Percentiles rank a stretch among this genome's conserved stretches.
Evolutionary conservation across 2,888 invertebrate genomes (phyloP).

Genomic region (Stomorhina lunata): DNA sequence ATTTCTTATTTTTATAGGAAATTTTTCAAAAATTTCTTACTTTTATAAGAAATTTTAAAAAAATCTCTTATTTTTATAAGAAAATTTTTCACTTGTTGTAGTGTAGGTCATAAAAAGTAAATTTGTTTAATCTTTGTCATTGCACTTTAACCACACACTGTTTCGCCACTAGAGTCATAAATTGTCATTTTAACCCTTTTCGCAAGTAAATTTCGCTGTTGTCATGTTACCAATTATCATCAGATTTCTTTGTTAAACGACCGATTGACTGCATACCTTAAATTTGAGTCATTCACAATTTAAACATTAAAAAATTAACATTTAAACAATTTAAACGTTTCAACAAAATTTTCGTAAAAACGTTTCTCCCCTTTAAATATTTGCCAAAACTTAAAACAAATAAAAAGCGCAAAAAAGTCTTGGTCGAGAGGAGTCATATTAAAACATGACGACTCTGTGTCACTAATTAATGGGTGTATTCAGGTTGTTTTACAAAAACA

Average conservation of each 20-base stretch:
- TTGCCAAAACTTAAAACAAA: not conserved
- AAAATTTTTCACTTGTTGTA: too few species aligned
- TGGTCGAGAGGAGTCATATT: not conserved
- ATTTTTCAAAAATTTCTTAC: too few species aligned
- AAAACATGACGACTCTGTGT: not conserved
- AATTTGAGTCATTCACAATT: constrained; percentile 47
- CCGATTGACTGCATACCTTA: not conserved
- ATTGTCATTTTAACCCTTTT: constrained; percentile 12
- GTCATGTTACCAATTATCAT: constrained; percentile 10
- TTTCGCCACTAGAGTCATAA: not conserved
- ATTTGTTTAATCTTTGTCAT: too few species aligned
- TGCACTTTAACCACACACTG: not conserved
- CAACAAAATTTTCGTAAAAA: not conserved
- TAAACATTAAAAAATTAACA: not conserved
- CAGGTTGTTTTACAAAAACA: not conserved
- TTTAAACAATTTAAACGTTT: not conserved
- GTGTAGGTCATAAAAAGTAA: too few species aligned
- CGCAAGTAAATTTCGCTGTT: not conserved
- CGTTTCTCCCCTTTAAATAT: not conserved
- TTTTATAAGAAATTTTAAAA: too few species aligned
- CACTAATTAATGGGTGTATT: constrained; percentile 27
- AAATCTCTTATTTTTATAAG: too few species aligned
- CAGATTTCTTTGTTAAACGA: too few species aligned
- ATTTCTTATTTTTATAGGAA: too few species aligned
- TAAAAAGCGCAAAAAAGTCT: not conserved